A percentile compares a stretch with the other conserved stretches of the same genome.
Conservation (phyloP, 64 coral and sea anemone species). For the Montipora capricornis region DNA sequence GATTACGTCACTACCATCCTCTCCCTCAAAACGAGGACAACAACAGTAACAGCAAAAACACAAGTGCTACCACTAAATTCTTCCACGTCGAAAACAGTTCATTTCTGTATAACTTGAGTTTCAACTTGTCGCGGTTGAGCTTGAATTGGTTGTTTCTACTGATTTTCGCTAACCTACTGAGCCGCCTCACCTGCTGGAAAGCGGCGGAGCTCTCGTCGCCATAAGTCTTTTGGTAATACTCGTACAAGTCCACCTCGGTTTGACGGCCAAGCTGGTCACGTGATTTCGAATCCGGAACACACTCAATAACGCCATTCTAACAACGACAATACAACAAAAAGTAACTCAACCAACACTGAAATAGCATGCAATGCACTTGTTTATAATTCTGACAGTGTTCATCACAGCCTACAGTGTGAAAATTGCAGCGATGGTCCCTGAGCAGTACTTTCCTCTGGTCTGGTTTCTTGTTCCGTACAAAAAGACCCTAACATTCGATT, state of each 20-base stretch:
- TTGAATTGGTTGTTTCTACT: neutral
- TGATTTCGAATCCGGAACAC: constrained; percentile 97
- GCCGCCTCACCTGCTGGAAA: constrained; percentile 83
- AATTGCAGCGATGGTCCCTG: too few species aligned
- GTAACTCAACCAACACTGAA: neutral
- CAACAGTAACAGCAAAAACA: neutral
- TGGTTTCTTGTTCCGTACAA: neutral
- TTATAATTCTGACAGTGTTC: neutral
- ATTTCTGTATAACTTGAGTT: too few species aligned
- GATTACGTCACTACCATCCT: too few species aligned
- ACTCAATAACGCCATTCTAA: constrained; percentile 98
- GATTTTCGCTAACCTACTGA: neutral
- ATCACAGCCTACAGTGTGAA: too few species aligned
- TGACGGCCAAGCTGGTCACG: constrained; percentile 99
- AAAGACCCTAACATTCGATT: neutral
- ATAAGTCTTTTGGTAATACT: constrained; percentile 97
- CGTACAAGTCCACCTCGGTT: constrained; percentile 97
- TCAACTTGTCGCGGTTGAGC: too few species aligned
- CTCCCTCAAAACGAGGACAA: neutral
- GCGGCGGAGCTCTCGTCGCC: constrained; percentile 91
- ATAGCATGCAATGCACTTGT: neutral
- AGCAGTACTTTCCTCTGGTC: neutral
- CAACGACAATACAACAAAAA: neutral
- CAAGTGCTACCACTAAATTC: neutral
- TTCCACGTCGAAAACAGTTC: too few species aligned